Evolutionary conservation across 2,113 vertebrate species (phyloP).

Genomic region (Apeltes quadracus): DNA sequence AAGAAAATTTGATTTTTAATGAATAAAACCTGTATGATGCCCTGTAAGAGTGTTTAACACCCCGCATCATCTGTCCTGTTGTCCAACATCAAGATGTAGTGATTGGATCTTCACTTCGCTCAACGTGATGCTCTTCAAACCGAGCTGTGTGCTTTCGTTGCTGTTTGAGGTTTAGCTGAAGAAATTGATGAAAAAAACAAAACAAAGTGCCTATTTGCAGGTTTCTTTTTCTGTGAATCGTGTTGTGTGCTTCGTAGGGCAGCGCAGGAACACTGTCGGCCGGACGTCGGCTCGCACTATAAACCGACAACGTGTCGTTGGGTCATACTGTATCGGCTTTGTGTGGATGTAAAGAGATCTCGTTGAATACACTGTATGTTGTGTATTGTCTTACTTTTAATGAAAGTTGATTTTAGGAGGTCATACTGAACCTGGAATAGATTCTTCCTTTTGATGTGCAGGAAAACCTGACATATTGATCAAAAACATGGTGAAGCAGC

Average conservation of each 20-base stretch:
- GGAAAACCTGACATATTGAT: not conserved
- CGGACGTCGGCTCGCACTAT: slow-evolving; percentile 45
- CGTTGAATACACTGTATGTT: slow-evolving; percentile 68
- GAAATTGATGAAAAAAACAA: slow-evolving; percentile 45
- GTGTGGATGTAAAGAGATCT: slow-evolving; percentile 60
- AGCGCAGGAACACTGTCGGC: slow-evolving; percentile 20
- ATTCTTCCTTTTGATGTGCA: too few relatives aligned
- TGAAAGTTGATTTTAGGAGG: slow-evolving; percentile 58
- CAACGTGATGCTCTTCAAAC: slow-evolving; percentile 34
- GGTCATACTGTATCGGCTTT: slow-evolving; percentile 47
- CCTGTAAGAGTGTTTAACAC: slow-evolving; percentile 15
- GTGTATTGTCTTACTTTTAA: slow-evolving; percentile 63
- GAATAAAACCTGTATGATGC: not conserved
- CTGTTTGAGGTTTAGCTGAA: slow-evolving; percentile 13
- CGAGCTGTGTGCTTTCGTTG: slow-evolving; percentile 29
- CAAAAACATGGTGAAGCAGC: not conserved
- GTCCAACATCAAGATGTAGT: slow-evolving; percentile 17
- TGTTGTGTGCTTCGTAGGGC: slow-evolving; percentile 45
- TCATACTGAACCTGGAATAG: slow-evolving; percentile 53
- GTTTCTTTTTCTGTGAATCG: slow-evolving; percentile 56
- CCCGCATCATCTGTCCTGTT: slow-evolving; percentile 22
- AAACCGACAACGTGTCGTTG: slow-evolving; percentile 43
- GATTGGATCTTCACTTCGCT: slow-evolving; percentile 18
- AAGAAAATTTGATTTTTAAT: not conserved
- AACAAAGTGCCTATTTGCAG: slow-evolving; percentile 77